phyloP scores from a whole-genome alignment of 2,888 invertebrate genomes.

The Coenonympha glycerion region DNA sequence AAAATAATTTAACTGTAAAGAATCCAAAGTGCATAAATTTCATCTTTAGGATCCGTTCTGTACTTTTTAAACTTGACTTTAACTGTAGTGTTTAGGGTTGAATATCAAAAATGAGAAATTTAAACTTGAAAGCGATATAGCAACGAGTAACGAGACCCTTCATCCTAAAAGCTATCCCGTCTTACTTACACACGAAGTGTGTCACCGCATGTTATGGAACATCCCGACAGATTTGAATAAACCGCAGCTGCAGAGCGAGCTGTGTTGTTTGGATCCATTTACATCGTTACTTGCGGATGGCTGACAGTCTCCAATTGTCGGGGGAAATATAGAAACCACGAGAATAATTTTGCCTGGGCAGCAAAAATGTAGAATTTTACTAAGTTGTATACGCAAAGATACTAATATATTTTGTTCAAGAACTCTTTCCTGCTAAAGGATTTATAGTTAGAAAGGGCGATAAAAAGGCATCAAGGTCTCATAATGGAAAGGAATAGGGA shows the following conservation, averaged over 20 bases:
- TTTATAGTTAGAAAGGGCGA: too few relatives aligned
- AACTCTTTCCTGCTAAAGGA: too few relatives aligned
- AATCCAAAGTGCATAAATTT: background rate
- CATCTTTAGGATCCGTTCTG: background rate
- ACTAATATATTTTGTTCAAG: too few relatives aligned
- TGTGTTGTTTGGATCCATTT: conserved; percentile 8
- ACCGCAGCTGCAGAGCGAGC: conserved; percentile 1
- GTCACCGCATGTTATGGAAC: background rate
- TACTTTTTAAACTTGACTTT: too few relatives aligned
- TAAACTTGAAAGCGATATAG: background rate
- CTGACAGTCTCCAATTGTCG: conserved; percentile 14
- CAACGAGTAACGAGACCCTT: background rate
- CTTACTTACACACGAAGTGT: background rate
- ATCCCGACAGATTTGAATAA: conserved; percentile 9
- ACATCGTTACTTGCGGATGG: conserved; percentile 13
- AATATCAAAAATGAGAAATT: background rate
- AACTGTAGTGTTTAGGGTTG: too few relatives aligned
- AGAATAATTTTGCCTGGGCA: too few relatives aligned
- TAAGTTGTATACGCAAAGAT: too few relatives aligned
- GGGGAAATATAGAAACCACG: conserved; percentile 10
- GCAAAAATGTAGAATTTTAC: too few relatives aligned
- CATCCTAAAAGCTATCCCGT: background rate
- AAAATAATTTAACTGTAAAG: background rate
- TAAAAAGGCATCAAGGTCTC: too few relatives aligned
- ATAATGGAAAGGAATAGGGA: too few relatives aligned